phyloP scores from a whole-genome alignment of 2,797 vertebrate species.

The Simalia tracyae region DNA sequence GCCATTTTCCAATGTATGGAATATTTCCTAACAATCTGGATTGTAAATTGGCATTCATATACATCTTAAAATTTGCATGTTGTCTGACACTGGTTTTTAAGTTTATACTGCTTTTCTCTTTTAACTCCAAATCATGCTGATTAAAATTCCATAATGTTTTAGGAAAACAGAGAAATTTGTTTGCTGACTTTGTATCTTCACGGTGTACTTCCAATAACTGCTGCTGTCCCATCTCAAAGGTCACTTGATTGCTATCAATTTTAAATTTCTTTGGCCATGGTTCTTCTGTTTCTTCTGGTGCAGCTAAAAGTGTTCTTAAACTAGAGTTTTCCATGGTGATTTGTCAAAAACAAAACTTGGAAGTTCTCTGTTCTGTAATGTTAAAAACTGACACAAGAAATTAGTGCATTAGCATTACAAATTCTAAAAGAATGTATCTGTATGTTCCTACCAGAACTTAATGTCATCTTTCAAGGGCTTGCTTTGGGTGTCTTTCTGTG shows the following conservation, averaged over 20 bases:
- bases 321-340: slow-evolving; percentile 45
- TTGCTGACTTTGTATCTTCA: background rate
- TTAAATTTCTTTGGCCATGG: slow-evolving; percentile 45
- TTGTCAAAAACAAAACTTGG: background rate
- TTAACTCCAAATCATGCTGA: slow-evolving; percentile 15
- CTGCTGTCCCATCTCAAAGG: background rate
- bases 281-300: slow-evolving; percentile 39
- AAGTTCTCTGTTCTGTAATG: slow-evolving; percentile 37
- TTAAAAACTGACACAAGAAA: slow-evolving; percentile 34
- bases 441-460: background rate
- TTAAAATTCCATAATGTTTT: slow-evolving; percentile 31
- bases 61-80: background rate
- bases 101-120: slow-evolving; percentile 1
- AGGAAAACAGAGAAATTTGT: background rate
- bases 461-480: background rate
- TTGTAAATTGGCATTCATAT: slow-evolving; percentile 7
- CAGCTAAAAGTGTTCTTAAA: slow-evolving; percentile 12
- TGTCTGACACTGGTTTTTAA: slow-evolving; percentile 5
- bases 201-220: slow-evolving; percentile 1
- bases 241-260: slow-evolving; percentile 39
- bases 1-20: background rate
- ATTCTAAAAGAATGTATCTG: background rate
- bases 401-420: background rate
- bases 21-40: slow-evolving; percentile 16
- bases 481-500: background rate